phyloP scores from a whole-genome alignment of 2,113 vertebrate genomes.

The Sander lucioperca region DNA sequence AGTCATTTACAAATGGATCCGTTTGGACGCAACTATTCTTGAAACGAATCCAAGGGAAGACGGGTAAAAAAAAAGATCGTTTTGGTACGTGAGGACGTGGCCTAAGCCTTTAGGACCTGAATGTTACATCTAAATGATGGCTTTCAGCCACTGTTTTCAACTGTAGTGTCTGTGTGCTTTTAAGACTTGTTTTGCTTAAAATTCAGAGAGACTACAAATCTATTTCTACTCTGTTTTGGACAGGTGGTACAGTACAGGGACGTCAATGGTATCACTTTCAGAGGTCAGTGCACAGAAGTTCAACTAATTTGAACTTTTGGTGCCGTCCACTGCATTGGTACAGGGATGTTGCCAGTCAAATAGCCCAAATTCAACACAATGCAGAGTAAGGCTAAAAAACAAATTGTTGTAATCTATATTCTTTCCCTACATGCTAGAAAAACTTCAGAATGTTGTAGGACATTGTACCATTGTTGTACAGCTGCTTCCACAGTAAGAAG shows the following conservation, averaged over 20 bases:
- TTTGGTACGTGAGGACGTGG: no score
- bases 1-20: no score
- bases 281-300: neutral
- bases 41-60: no score
- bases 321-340: neutral
- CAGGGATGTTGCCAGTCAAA: neutral
- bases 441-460: no score
- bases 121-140: neutral
- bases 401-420: neutral
- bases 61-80: no score
- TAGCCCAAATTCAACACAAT: neutral
- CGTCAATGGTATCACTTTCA: neutral
- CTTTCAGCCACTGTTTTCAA: neutral
- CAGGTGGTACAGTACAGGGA: neutral
- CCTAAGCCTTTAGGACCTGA: neutral
- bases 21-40: no score
- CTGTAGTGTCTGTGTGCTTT: neutral
- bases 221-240: neutral
- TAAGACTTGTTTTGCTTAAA: neutral
- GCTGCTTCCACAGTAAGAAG: neutral
- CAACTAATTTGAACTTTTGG: neutral
- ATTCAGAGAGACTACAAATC: neutral
- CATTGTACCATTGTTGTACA: neutral
- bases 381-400: neutral
- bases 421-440: neutral